Base-by-base conservation (phyloP, 2,113 vertebrate species). In the Morone chrysops region DNA sequence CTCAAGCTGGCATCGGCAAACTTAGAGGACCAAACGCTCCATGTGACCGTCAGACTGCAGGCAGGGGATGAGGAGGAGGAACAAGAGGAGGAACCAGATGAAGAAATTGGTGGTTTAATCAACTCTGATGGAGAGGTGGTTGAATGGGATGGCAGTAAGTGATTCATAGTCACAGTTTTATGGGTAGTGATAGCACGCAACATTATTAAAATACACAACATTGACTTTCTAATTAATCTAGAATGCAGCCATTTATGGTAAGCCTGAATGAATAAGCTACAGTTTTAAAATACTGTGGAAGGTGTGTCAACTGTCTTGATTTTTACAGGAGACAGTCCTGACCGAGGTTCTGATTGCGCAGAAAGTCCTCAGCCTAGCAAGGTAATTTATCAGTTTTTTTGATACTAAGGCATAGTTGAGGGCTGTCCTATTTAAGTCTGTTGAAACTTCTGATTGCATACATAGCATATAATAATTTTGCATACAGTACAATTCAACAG, bases 41-140 rank as follows among this genome's bases (percentile, higher is more conserved):
- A 78, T 73, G 47, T 93, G 78, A 91, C 90, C 62, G 86, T 92
- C 10, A 84, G 87, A 45, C 56, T 93, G 22, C 89, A 88, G 68
- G 84, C 86, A 1, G 92, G 73, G 6, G 89, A 90, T 0, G 84
- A 79, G 0, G 89, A 77, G 48, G 70, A 80, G 2, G 79, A 48
- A 13, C 50, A 57, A 4, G 61, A 85, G 48, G 63, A 83, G 0
- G 68, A 84, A 18, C 36, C 75, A 40, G 66, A 87, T 47, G 87
- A 92, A 83, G 90, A 86, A 79, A 80, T 90, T 4, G 74, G 87
- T 70, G 89, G 90, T 74, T 87, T 92, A 78, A 90, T 92, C 83
- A 92, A 93, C 81, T 90, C 90, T 9, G 90, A 92, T 63, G 90
- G 90, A 78, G 87, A 92, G 59, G 87, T 90, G 65, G 80, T 91